Evolutionary conservation across 2,113 vertebrate genomes (phyloP).

Genomic region (Bubalus kerabau): DNA sequence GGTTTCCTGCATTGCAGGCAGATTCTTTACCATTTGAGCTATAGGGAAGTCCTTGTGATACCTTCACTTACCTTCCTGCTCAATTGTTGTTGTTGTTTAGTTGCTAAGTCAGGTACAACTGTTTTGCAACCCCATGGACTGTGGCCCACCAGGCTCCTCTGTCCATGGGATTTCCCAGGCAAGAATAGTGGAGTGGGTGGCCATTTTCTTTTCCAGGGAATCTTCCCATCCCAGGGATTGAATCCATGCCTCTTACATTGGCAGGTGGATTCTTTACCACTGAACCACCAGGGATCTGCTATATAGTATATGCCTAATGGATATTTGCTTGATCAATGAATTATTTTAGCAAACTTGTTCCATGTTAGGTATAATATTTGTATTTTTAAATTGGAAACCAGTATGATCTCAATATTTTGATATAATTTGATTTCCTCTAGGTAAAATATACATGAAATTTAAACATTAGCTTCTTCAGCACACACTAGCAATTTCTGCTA

Average conservation of each 20-base stretch:
- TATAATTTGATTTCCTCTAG: neutral
- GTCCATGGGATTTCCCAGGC: neutral
- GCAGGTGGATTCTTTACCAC: neutral
- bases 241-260: neutral
- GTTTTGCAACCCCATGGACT: neutral
- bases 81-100: neutral
- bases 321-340: neutral
- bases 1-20: neutral
- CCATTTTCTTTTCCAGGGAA: neutral
- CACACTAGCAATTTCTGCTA: neutral
- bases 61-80: neutral
- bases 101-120: neutral
- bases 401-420: neutral
- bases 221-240: neutral
- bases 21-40: neutral
- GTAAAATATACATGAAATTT: constrained; percentile 13
- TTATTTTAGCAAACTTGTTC: neutral
- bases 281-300: neutral
- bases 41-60: neutral
- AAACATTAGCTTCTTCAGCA: neutral
- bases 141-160: neutral
- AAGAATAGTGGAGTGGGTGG: neutral
- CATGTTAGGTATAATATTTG: neutral
- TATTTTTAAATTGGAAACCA: neutral
- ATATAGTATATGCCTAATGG: too few relatives aligned